Evolutionary conservation across 1,140 invertebrate species (phyloP), one percentile per base, ranked within the genome.

Genomic region (Argopecten irradians): DNA sequence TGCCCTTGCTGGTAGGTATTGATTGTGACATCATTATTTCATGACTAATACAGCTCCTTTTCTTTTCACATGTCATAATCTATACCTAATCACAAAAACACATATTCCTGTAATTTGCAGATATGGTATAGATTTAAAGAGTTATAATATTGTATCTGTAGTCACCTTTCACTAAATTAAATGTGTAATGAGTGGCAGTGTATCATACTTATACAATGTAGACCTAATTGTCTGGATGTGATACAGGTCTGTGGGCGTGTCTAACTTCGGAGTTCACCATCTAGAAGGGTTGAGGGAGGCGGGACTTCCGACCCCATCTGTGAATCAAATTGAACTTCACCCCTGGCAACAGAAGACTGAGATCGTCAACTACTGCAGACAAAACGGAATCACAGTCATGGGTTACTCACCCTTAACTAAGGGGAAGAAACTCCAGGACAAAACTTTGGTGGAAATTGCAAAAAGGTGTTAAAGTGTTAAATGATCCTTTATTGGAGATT

Each of bases 311-410:
- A 88, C 86, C 0, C 94, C 94, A 43, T 86, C 91, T 33, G 93
- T 94, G 55, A 94, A 94, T 84, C 94, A 94, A 86, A 93, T 95
- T 35, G 94, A 95, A 88, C 89, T 95, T 0, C 93, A 95, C 82
- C 93, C 93, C 11, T 94, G 91, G 91, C 91, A 90, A 84, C 90
- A 89, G 84, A 91, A 93, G 46, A 33, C 33, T 2, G 91, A 92
- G 0, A 86, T 94, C 11, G 94, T 94, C 1, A 55, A 93, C 22
- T 94, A 93, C 85, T 94, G 94, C 87, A 83, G 85, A 46, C 36
- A 92, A 16, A 88, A 94, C 86, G 87, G 83, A 0, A 94, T 94
- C 22, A 86, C 92, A 39, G 90, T 94, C 14, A 94, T 94, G 91
- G 94, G 94, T 19, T 94, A 93, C 89, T 91, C 90, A 2, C 94